A percentile compares a stretch with the other conserved stretches of the same genome.
These are phyloP conservation scores for Dicranocentrus wangi DNA, from an alignment of 2,888 invertebrate genomes.

Conservation along the genomic window DNA sequence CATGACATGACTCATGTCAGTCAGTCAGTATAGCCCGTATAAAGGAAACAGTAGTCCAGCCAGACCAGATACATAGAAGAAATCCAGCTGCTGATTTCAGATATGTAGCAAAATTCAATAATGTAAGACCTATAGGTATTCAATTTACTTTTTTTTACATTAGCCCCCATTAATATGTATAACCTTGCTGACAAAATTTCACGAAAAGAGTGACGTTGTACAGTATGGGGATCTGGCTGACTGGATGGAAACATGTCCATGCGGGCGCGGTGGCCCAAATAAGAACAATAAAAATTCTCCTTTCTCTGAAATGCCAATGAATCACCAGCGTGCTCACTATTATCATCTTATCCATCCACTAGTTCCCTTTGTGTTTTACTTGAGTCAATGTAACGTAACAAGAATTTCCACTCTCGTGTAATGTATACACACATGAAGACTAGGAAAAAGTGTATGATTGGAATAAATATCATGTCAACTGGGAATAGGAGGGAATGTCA, in stretches of 20 bases:
- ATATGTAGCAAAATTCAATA: too few species aligned
- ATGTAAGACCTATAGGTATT: too few species aligned
- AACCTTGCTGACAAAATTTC: background rate
- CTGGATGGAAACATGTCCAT: background rate
- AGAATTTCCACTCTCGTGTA: background rate
- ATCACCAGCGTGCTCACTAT: background rate
- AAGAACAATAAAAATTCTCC: conserved; percentile 23
- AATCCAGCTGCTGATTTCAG: too few species aligned
- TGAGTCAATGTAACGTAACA: background rate
- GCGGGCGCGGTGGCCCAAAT: conserved; percentile 22
- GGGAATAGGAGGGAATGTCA: conserved; percentile 28
- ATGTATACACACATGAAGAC: background rate
- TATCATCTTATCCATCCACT: background rate
- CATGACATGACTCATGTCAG: too few species aligned
- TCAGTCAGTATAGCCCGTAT: too few species aligned
- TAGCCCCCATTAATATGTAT: too few species aligned
- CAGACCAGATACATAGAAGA: too few species aligned
- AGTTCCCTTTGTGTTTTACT: background rate
- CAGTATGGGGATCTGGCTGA: background rate
- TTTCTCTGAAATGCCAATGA: conserved; percentile 34
- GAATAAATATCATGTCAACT: conserved; percentile 41
- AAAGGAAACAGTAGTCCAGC: too few species aligned
- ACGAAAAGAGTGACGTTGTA: background rate
- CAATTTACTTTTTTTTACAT: too few species aligned
- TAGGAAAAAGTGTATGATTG: background rate